Percentiles rank a stretch among this genome's conserved stretches.
Evolutionary conservation across 2,888 invertebrate species (phyloP).

Genomic region (Eilema griseolum): DNA sequence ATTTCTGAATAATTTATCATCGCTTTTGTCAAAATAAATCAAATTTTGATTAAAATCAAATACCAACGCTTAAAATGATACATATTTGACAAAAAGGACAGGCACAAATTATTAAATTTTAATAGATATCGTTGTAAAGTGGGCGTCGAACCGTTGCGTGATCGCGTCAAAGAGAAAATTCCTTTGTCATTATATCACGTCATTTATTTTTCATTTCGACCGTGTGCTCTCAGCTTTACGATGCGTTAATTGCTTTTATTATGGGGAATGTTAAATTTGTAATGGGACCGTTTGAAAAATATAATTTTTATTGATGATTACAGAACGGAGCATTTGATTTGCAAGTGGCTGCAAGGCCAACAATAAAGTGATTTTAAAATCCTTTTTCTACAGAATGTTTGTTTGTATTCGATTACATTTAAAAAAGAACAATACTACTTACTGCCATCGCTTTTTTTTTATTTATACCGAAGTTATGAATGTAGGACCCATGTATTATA

Average conservation of each 20-base stretch:
- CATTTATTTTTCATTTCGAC: constrained; percentile 60
- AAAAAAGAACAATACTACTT: too few relatives aligned
- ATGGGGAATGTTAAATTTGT: constrained; percentile 25
- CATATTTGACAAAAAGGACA: constrained; percentile 66
- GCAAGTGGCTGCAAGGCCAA: too few relatives aligned
- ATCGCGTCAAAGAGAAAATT: constrained; percentile 69
- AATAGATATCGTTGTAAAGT: constrained; percentile 61
- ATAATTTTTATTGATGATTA: background rate
- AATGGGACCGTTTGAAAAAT: constrained; percentile 2
- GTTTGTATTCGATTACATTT: too few relatives aligned
- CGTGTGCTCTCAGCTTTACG: constrained; percentile 51
- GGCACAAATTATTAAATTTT: constrained; percentile 67
- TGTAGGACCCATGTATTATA: too few relatives aligned
- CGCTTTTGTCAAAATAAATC: background rate
- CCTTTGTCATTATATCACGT: constrained; percentile 67
- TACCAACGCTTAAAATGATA: constrained; percentile 46
- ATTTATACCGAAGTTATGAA: too few relatives aligned
- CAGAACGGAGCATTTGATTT: background rate
- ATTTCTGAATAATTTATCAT: background rate
- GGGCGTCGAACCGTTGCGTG: constrained; percentile 61
- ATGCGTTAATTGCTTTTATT: constrained; percentile 58
- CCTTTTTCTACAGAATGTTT: too few relatives aligned
- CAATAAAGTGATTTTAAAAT: too few relatives aligned
- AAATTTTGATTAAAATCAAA: constrained; percentile 21
- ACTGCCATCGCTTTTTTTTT: too few relatives aligned